Evolutionary conservation across 2,113 vertebrate genomes (phyloP).

Genomic region (Sander vitreus): DNA sequence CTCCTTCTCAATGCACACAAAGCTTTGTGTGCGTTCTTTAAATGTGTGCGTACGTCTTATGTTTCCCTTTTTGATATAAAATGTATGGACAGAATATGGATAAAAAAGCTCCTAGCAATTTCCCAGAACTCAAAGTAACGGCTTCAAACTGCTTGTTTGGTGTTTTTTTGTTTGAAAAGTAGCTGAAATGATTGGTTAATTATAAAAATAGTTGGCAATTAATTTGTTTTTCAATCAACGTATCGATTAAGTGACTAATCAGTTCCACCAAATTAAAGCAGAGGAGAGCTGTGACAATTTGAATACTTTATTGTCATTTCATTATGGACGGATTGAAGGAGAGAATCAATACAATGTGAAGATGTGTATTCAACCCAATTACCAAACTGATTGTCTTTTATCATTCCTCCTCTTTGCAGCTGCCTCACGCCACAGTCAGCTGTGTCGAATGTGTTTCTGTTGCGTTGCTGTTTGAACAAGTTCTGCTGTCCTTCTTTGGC

Average conservation of each 20-base stretch:
- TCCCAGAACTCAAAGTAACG: not conserved
- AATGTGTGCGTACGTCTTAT: not conserved
- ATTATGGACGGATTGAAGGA: not conserved
- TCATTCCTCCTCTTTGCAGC: conserved; percentile 77
- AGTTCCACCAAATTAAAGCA: not conserved
- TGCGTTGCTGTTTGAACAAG: conserved; percentile 90
- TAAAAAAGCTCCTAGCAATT: not conserved
- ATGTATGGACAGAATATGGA: not conserved
- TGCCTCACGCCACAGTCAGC: conserved; percentile 91
- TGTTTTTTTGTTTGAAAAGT: too few relatives aligned
- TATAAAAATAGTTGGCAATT: not conserved
- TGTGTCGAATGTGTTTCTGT: conserved; percentile 90
- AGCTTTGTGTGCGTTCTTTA: not conserved
- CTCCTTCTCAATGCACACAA: not conserved
- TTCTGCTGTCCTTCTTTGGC: conserved; percentile 88
- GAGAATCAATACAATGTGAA: not conserved
- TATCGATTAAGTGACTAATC: not conserved
- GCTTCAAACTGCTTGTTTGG: not conserved
- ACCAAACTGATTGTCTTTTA: conserved; percentile 1
- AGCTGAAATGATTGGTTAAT: not conserved
- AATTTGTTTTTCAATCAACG: not conserved
- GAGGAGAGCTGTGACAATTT: too few relatives aligned
- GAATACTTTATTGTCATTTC: not conserved
- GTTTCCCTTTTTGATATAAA: not conserved
- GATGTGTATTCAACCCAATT: conserved; percentile 4